These are phyloP conservation scores for Micronycteris hirsuta DNA, from an alignment of 2,113 vertebrate genomes.

Conservation along the genomic window DNA sequence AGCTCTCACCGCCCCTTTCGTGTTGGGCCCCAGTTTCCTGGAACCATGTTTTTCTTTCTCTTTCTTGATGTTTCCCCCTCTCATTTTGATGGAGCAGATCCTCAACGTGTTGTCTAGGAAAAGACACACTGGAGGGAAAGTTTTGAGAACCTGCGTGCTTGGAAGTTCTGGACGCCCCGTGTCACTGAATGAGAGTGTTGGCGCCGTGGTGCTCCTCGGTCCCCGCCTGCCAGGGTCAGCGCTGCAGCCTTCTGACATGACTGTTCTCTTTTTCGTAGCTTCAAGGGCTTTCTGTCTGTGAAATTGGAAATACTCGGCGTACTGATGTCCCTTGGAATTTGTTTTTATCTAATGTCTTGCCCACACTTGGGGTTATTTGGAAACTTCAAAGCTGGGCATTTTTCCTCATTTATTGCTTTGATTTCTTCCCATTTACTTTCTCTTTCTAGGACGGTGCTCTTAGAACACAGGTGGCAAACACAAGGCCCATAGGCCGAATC, in stretches of 20 bases:
- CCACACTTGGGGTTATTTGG: background rate
- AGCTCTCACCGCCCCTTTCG: background rate
- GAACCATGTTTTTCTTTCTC: background rate
- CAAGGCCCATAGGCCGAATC: too few relatives aligned
- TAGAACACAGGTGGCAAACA: too few relatives aligned
- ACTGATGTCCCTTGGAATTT: background rate
- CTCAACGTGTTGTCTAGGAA: background rate
- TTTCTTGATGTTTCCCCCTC: background rate
- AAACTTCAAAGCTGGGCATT: background rate
- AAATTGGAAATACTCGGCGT: background rate
- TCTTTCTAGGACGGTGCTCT: background rate
- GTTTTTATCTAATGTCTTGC: background rate
- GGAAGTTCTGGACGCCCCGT: background rate
- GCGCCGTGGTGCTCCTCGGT: background rate
- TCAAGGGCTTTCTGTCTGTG: background rate
- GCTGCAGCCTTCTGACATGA: background rate
- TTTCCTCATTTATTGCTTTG: slow-evolving; percentile 1
- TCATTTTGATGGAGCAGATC: background rate
- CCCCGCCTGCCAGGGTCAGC: background rate
- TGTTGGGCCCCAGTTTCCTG: background rate
- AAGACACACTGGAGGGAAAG: background rate
- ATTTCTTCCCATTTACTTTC: background rate
- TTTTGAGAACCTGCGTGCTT: background rate
- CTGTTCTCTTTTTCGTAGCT: background rate
- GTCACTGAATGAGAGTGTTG: too few relatives aligned